Conservation (phyloP, 1,140 invertebrate species). For the Alviniconcha marisindica region DNA sequence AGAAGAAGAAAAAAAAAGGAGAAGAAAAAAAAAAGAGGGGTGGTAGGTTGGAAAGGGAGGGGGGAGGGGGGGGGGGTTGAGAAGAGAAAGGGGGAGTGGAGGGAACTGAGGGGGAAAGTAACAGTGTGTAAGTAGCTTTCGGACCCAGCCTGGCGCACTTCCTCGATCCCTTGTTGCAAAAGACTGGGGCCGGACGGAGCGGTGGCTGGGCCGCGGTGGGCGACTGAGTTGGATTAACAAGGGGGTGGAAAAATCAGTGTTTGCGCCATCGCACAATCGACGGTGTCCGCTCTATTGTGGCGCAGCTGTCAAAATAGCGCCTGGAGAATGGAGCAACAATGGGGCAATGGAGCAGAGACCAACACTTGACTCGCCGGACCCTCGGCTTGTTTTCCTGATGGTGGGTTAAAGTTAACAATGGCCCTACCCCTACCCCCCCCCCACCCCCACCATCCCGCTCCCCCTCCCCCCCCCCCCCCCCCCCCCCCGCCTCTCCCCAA, state of each 20-base stretch:
- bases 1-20: too few species aligned
- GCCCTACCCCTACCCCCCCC: too few species aligned
- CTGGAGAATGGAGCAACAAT: background rate
- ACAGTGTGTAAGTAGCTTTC: slow-evolving; percentile 9
- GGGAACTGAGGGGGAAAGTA: background rate
- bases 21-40: too few species aligned
- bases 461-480: too few species aligned
- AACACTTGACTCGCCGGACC: too few species aligned
- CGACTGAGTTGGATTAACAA: background rate
- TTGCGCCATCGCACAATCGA: slow-evolving; percentile 20
- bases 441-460: too few species aligned
- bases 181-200: background rate
- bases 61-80: too few species aligned
- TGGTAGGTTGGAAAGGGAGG: too few species aligned
- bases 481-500: too few species aligned
- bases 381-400: too few species aligned
- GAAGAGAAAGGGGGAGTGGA: too few species aligned
- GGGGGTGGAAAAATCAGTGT: slow-evolving; percentile 30
- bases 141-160: background rate
- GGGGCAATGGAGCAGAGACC: background rate
- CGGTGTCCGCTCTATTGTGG: background rate
- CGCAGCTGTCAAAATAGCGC: slow-evolving; percentile 33
- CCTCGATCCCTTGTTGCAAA: background rate
- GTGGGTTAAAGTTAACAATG: too few species aligned
- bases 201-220: background rate